Percentiles rank a stretch among this genome's conserved stretches.
Conservation (phyloP, 2,113 vertebrate species). For the Taxidea taxus region DNA sequence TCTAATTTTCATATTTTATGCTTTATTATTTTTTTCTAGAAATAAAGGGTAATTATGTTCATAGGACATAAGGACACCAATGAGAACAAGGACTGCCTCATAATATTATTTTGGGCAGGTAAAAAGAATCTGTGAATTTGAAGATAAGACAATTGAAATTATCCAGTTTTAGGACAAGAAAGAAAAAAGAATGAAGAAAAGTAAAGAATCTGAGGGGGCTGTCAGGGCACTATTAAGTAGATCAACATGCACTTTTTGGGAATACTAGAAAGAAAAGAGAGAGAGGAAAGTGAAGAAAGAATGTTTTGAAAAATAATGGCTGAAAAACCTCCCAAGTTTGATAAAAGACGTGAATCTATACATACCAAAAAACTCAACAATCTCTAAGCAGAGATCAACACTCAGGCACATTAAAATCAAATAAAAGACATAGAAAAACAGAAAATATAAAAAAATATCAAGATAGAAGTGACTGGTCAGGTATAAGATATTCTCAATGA, state of each 20-base stretch:
- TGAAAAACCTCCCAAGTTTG: background rate
- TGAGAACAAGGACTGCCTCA: background rate
- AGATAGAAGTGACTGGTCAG: background rate
- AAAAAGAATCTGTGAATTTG: background rate
- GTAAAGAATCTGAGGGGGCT: background rate
- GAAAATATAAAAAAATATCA: background rate
- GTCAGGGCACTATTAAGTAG: background rate
- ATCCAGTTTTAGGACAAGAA: background rate
- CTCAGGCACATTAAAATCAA: background rate
- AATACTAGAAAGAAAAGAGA: background rate
- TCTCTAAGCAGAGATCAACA: background rate
- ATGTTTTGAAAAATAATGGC: background rate
- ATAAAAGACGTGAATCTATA: background rate
- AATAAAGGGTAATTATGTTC: background rate
- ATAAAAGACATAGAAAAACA: background rate
- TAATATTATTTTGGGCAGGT: background rate
- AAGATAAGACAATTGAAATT: background rate
- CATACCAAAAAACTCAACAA: background rate
- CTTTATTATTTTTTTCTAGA: background rate
- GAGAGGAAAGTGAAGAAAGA: background rate
- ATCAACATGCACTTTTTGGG: background rate
- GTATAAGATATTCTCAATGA: background rate
- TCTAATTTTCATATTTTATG: background rate
- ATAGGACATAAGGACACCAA: background rate
- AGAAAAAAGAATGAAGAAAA: background rate